Base-by-base conservation (phyloP, 2,797 vertebrate species). In the Falco peregrinus region DNA sequence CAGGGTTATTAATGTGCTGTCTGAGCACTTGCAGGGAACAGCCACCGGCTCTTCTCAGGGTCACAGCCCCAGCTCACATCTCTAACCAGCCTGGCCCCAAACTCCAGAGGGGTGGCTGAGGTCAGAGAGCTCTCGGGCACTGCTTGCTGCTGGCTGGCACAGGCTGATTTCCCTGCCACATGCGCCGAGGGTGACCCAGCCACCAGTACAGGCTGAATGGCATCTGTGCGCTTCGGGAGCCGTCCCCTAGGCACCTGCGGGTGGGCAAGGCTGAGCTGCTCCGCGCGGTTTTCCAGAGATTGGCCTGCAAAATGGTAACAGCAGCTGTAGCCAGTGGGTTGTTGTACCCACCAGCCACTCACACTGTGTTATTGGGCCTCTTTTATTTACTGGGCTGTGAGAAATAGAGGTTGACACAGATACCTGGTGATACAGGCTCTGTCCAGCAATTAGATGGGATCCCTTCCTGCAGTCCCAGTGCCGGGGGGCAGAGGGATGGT, bases 181-280 rank as follows among this genome's bases (percentile, higher is more conserved):
- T 3, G 5, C 5, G 10, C 69, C 17, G 21, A 41, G 33, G 16
- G 43, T 15, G 65, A 41, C 57, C 51, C 57, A n/a, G 56, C 33
- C 33, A 19, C 11, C 6, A 9, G 18, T 5, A 8, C 0, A 2
- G 5, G 6, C 43, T 19, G 2, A 15, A 19, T 1, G 3, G 31
- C 4, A 6, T 6, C 59, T 33, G 33, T 25, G 51, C 2, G 5
- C 47, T 19, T 9, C 1, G 5, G 63, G 63, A 79, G 63, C 63
- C 1, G 1, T 11, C 47, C 47, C 33, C 33, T 7, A 1, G 31
- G 79, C 53, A 57, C 41, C 43, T 24, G 50, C 69, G 25, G 64
- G 35, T 31, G 79, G 69, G 54, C 29, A 59, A 63, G 35, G 56
- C 54, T 20, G 75, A 48, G 56, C 3, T 22, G n/a, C 65, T 88